Evolutionary conservation across 2,113 vertebrate species (phyloP), one percentile per base, ranked within the genome.

Genomic region (Uropsilus gracilis): DNA sequence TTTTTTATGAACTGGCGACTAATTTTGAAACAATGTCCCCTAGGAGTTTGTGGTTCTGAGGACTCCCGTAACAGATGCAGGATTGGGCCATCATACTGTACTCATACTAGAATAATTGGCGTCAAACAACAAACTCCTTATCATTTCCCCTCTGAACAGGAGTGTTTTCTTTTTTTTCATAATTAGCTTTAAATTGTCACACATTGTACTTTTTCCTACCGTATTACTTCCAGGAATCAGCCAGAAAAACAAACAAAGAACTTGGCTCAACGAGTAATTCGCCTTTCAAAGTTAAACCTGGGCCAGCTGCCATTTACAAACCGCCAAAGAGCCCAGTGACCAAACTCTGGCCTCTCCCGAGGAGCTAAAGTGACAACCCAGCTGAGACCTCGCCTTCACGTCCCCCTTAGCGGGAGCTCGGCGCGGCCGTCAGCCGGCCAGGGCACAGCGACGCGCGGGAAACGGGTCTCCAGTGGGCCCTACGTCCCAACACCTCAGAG

Each of bases 391-490:
- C 64, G 26, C 22, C 72, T 76, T 48, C 50, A 32, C 50, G 48
- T 20, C 18, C 64, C 10, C 64, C 55, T 57, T 44, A 8, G 32
- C 71, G 66, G 44, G 28, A 42, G 17, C 44, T 32, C 28, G 0
- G 8, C 39, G 28, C 4, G 7, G n/a, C 78, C 28, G 6, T 18
- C 50, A 6, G 37, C 63, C 3, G 53, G 10, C 22, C 22, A 26
- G 59, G 16, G 8, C 18, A 61, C 68, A 7, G 18, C 86, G 44
- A 30, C 57, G 2, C 53, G 22, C 53, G 24, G 34, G 28, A 9
- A 2, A 44, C 1, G 13, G 4, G 72, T 72, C 24, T 9, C 42
- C 11, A 2, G 28, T 0, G 0, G 2, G 4, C 12, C 16, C 48
- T 12, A 14, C 48, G 48, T 13, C 53, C 53, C 53, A 17, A 17